Conservation (phyloP, 2,113 vertebrate species). For the Neolamprologus fasciatus region DNA sequence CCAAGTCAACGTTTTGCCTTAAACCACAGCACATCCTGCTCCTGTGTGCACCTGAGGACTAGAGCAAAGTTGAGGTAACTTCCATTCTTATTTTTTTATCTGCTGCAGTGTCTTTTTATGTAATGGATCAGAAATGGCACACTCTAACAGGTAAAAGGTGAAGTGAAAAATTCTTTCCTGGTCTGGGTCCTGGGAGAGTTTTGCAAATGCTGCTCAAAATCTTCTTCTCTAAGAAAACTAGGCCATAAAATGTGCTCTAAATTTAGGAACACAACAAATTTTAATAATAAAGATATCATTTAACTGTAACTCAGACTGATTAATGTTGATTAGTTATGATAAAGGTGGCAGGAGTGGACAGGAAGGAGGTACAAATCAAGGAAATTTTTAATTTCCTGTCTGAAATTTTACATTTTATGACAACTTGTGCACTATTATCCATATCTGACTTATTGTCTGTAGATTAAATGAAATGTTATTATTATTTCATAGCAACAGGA, state of each 20-base stretch:
- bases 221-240: rapidly evolving
- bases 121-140: background rate
- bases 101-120: background rate
- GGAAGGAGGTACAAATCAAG: rapidly evolving
- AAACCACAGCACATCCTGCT: background rate
- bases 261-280: background rate
- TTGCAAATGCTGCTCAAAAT: background rate
- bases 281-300: background rate
- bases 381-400: rapidly evolving
- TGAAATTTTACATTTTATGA: rapidly evolving
- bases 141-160: background rate
- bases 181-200: background rate
- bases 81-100: background rate
- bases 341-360: background rate
- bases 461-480: background rate
- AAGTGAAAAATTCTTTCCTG: background rate
- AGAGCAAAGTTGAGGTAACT: conserved; percentile 32
- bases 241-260: background rate
- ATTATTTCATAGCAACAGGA: background rate
- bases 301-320: background rate
- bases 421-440: background rate
- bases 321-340: rapidly evolving
- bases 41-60: conserved; percentile 2
- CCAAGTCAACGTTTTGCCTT: background rate
- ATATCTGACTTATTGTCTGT: background rate